Evolutionary conservation across 2,888 invertebrate genomes (phyloP).

Genomic region (Prenolepis imparis): DNA sequence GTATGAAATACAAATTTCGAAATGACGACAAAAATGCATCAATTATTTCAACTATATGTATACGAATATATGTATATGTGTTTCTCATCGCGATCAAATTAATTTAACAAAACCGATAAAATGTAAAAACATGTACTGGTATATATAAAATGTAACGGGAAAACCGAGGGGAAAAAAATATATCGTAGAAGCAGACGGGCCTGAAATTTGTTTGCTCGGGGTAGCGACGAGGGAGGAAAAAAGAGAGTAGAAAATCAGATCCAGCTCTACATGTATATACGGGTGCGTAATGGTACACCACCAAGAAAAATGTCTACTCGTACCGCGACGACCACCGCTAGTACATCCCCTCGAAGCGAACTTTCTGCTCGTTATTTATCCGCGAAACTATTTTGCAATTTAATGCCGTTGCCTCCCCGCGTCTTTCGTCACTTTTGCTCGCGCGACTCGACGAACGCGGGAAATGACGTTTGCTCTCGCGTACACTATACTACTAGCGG

Average conservation of each 20-base stretch:
- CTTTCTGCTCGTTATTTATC: slow-evolving; percentile 81
- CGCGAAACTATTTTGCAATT: slow-evolving; percentile 81
- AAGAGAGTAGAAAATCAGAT: slow-evolving; percentile 7
- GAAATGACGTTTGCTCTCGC: slow-evolving; percentile 44
- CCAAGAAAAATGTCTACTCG: slow-evolving; percentile 40
- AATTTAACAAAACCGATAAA: slow-evolving; percentile 35
- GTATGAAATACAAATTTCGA: not conserved
- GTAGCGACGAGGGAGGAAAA: not conserved
- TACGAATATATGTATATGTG: not conserved
- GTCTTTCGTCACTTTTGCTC: slow-evolving; percentile 51
- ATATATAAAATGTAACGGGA: slow-evolving; percentile 21
- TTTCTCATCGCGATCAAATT: slow-evolving; percentile 32
- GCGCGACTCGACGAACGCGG: slow-evolving; percentile 18
- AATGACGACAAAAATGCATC: not conserved
- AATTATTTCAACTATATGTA: slow-evolving; percentile 3
- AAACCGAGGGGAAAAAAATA: slow-evolving; percentile 18
- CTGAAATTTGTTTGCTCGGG: slow-evolving; percentile 49
- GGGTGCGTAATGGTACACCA: slow-evolving; percentile 15
- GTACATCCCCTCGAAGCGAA: slow-evolving; percentile 68
- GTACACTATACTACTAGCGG: not conserved
- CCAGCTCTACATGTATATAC: not conserved
- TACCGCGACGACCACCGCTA: slow-evolving; percentile 50
- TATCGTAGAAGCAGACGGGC: not conserved
- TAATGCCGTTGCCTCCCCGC: slow-evolving; percentile 65
- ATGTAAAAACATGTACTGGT: slow-evolving; percentile 6